Conservation (phyloP, 2,113 vertebrate species). For the Scomber japonicus region DNA sequence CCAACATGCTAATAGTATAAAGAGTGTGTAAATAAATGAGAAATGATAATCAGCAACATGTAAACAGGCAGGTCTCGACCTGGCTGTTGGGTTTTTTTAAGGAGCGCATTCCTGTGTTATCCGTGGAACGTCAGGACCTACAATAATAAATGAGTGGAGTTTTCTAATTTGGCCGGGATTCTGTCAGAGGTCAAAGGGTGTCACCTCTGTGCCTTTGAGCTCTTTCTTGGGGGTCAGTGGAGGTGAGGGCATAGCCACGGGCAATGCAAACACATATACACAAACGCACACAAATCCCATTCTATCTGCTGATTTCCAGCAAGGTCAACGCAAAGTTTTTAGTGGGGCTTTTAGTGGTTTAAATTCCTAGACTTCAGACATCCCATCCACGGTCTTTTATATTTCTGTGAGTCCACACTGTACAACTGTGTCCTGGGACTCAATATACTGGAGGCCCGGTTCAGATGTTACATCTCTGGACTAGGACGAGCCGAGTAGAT, state of each 20-base stretch:
- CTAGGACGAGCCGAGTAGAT: conserved; percentile 52
- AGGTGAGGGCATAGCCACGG: conserved; percentile 73
- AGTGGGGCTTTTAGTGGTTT: conserved; percentile 32
- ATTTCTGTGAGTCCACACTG: conserved; percentile 51
- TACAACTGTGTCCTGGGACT: conserved; percentile 30
- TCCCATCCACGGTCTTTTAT: conserved; percentile 47
- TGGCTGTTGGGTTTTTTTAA: conserved; percentile 20
- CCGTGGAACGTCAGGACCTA: conserved; percentile 35
- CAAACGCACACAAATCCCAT: conserved; percentile 52
- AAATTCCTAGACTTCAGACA: conserved; percentile 34
- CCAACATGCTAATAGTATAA: conserved; percentile 3
- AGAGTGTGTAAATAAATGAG: conserved; percentile 36
- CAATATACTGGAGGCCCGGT: neutral
- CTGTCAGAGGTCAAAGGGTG: conserved; percentile 63
- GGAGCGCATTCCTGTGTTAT: conserved; percentile 51
- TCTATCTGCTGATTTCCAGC: conserved; percentile 50
- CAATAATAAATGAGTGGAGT: conserved; percentile 69
- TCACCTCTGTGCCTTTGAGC: conserved; percentile 72
- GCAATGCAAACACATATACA: conserved; percentile 46
- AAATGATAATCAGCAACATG: conserved; percentile 34
- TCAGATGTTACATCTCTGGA: conserved; percentile 35
- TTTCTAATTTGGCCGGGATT: conserved; percentile 75
- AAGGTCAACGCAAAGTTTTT: conserved; percentile 56
- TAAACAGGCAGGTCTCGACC: conserved; percentile 50
- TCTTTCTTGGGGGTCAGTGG: conserved; percentile 64